phyloP scores from a whole-genome alignment of 2,888 invertebrate genomes.

The Agapostemon virescens region DNA sequence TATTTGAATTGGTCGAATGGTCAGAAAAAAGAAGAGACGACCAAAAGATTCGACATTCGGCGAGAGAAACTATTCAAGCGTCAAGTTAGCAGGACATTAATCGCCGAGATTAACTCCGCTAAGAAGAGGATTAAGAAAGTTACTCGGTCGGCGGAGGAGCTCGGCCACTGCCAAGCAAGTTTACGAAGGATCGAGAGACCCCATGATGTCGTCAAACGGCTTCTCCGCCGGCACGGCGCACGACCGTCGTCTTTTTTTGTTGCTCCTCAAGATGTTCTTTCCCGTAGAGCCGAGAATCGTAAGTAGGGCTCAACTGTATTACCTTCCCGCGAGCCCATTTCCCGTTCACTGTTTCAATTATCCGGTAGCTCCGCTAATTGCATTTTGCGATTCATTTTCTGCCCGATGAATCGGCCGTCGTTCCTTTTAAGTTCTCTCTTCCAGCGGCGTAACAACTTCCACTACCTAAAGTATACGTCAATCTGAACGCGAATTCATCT shows the following conservation, averaged over 20 bases:
- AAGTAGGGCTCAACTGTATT: slow-evolving; percentile 51
- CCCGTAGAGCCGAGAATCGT: slow-evolving; percentile 35
- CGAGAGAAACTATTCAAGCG: slow-evolving; percentile 26
- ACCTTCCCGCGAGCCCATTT: slow-evolving; percentile 42
- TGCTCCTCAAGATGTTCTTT: slow-evolving; percentile 38
- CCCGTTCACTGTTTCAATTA: slow-evolving; percentile 54
- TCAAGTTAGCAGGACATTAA: slow-evolving; percentile 67
- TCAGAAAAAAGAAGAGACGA: slow-evolving; percentile 3
- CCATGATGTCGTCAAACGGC: slow-evolving; percentile 57
- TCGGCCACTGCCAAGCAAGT: slow-evolving; percentile 63
- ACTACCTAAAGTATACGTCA: neutral
- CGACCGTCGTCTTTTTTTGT: slow-evolving; percentile 25
- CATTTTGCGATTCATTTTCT: slow-evolving; percentile 46
- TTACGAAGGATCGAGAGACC: slow-evolving; percentile 56
- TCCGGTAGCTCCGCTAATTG: slow-evolving; percentile 46
- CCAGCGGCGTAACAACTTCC: neutral
- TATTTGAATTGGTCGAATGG: neutral
- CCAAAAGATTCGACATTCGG: slow-evolving; percentile 12
- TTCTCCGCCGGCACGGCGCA: slow-evolving; percentile 24
- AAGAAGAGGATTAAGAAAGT: slow-evolving; percentile 72
- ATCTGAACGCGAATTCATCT: slow-evolving; percentile 4
- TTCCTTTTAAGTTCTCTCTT: neutral
- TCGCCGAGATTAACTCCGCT: slow-evolving; percentile 71
- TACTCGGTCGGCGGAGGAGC: slow-evolving; percentile 57
- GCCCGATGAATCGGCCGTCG: slow-evolving; percentile 17